Evolutionary conservation across 2,113 vertebrate species (phyloP).

Genomic region (Nicator chloris): DNA sequence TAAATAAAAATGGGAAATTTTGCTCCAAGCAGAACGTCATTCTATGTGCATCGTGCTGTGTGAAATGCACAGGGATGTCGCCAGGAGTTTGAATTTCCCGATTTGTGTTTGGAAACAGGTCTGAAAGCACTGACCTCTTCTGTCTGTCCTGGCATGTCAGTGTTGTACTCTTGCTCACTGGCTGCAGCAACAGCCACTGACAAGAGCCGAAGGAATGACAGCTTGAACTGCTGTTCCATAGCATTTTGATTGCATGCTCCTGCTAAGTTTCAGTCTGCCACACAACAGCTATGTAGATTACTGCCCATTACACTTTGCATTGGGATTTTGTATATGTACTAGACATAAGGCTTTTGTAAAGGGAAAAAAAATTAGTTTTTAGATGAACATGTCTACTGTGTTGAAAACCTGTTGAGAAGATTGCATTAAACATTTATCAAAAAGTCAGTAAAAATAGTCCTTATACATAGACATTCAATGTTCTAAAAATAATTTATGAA

Average conservation of each 20-base stretch:
- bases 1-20: background rate
- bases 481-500: constrained; percentile 57
- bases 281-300: constrained; percentile 59
- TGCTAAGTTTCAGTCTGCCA: constrained; percentile 33
- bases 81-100: background rate
- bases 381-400: constrained; percentile 59
- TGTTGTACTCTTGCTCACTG: background rate
- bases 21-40: background rate
- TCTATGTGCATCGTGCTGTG: fast-evolving
- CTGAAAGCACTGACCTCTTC: background rate
- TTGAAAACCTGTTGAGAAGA: constrained; percentile 62
- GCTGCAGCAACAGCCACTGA: background rate
- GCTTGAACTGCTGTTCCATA: background rate
- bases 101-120: background rate
- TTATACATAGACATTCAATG: constrained; percentile 57
- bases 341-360: constrained; percentile 65
- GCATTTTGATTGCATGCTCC: background rate
- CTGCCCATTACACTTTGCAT: constrained; percentile 32
- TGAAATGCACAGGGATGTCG: background rate
- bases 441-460: constrained; percentile 54
- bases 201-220: background rate
- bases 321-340: constrained; percentile 62
- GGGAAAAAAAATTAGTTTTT: constrained; percentile 62
- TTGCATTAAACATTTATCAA: constrained; percentile 61
- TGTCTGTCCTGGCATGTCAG: background rate